These are phyloP conservation scores for Cyclophora albipunctata DNA, from an alignment of 2,888 invertebrate genomes.

Conservation along the genomic window DNA sequence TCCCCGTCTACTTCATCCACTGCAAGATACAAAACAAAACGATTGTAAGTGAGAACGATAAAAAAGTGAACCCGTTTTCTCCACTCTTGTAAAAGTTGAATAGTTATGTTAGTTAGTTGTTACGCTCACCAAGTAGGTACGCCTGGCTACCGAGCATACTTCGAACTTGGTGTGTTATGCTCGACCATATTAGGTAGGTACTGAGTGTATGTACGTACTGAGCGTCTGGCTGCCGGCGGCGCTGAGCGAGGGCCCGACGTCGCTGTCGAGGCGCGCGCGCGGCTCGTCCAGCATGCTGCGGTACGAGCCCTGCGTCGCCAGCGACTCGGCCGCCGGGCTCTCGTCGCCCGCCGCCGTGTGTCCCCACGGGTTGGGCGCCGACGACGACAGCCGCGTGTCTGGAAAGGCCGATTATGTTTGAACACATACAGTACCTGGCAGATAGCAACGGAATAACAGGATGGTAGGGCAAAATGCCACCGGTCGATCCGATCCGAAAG, in stretches of 20 bases:
- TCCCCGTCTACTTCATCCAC: slow-evolving; percentile 63
- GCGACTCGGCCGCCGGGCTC: slow-evolving; percentile 49
- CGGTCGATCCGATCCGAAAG: too few species aligned
- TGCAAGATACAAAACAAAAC: slow-evolving; percentile 22
- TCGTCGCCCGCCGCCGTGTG: slow-evolving; percentile 25
- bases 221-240: slow-evolving; percentile 67
- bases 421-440: too few species aligned
- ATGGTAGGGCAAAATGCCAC: too few species aligned
- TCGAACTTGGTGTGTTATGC: too few species aligned
- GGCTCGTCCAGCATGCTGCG: slow-evolving; percentile 28
- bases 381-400: slow-evolving; percentile 52
- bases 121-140: too few species aligned
- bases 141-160: too few species aligned
- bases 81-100: too few species aligned
- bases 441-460: too few species aligned
- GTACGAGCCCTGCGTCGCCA: slow-evolving; percentile 46
- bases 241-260: slow-evolving; percentile 65
- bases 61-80: too few species aligned
- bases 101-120: not conserved
- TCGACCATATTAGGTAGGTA: too few species aligned
- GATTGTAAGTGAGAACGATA: not conserved
- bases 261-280: slow-evolving; percentile 62
- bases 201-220: slow-evolving; percentile 28
- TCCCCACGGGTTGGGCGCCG: slow-evolving; percentile 55
- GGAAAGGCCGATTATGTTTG: slow-evolving; percentile 1